Evolutionary conservation across 2,888 invertebrate species (phyloP), one percentile per base, ranked within the genome.

Genomic region (Diaprepes abbreviatus): DNA sequence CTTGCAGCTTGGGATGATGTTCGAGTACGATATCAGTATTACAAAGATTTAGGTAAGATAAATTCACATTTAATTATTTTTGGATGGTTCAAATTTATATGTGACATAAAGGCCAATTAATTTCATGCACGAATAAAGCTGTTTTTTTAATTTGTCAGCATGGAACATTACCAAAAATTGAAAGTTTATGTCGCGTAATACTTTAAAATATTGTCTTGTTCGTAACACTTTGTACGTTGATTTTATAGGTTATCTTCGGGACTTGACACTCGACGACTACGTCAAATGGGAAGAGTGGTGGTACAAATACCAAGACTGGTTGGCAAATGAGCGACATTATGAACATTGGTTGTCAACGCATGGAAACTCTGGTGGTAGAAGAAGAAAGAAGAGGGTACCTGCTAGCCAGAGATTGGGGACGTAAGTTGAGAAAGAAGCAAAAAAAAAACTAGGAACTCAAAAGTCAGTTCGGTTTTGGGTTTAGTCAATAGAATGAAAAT

Each of bases 201-300:
- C n/a, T n/a, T n/a, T n/a, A n/a, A n/a, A n/a, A n/a, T n/a, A n/a
- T n/a, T n/a, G n/a, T n/a, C n/a, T n/a, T n/a, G 5, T 33, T 10
- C 2, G 33, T 10, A 17, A 1, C 1, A n/a, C n/a, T 16, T 28
- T 31, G 7, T 33, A 1, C 1, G 12, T 16, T 31, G 17, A 12
- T 50, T 50, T 50, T 59, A 1, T 35, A 71, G 71, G 71, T 19
- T 72, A 72, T 40, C 85, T 95, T 54, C 86, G 94, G 72, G 95
- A 94, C 52, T 86, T 93, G 19, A 88, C 90, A 0, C 86, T 93
- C 28, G 89, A 94, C 77, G 95, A 95, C 83, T 95, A 95, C 82
- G 89, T 95, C 71, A 95, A 95, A 83, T 95, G 95, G 95, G 95
- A 95, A 84, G 94, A 95, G 82, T 95, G 95, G 95, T 95, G 95